These are phyloP conservation scores for Mobula birostris DNA, from an alignment of 2,113 vertebrate genomes.

Conservation along the genomic window DNA sequence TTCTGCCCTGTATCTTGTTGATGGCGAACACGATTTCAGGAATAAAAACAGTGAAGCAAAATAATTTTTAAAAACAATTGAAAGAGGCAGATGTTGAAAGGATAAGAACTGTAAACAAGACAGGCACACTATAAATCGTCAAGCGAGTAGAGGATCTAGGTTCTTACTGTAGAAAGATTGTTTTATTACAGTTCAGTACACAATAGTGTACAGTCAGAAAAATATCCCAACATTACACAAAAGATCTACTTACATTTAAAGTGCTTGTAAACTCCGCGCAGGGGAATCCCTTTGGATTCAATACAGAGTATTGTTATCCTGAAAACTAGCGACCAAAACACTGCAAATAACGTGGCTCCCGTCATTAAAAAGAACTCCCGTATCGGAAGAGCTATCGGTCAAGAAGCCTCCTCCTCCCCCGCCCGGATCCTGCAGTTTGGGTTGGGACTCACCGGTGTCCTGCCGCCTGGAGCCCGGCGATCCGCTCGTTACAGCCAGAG, in stretches of 20 bases:
- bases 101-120: slow-evolving; percentile 3
- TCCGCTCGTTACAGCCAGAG: slow-evolving; percentile 10
- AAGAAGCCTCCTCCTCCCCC: background rate
- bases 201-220: background rate
- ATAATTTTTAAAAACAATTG: background rate
- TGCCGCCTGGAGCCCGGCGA: background rate
- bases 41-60: background rate
- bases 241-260: background rate
- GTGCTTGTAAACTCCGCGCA: background rate
- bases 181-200: slow-evolving; percentile 27
- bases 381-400: background rate
- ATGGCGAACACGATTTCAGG: background rate
- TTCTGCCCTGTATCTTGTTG: background rate
- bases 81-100: background rate
- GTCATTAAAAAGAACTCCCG: background rate
- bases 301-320: background rate
- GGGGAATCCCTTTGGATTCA: background rate
- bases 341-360: slow-evolving; percentile 19
- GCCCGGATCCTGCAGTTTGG: background rate
- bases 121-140: background rate
- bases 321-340: slow-evolving; percentile 26
- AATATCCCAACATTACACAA: background rate
- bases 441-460: background rate
- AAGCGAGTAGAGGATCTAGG: background rate
- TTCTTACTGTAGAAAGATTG: background rate